A percentile compares a stretch with the other conserved stretches of the same genome.
These are phyloP conservation scores for Arremon brunneinucha DNA, from an alignment of 2,797 vertebrate genomes.

Conservation along the genomic window DNA sequence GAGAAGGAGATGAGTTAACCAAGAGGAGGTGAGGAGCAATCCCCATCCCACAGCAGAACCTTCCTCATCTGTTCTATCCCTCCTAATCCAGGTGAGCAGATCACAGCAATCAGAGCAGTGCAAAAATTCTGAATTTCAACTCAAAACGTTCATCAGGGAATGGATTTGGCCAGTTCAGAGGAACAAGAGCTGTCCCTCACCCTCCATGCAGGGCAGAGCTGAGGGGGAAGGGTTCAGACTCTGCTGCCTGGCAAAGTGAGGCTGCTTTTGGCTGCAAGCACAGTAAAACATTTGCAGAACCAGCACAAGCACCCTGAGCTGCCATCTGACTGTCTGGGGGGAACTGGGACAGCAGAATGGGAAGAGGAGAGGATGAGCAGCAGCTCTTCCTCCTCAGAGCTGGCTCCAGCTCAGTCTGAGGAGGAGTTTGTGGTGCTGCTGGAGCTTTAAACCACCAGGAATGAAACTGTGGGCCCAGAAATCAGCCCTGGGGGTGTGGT, in stretches of 20 bases:
- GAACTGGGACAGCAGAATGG: neutral
- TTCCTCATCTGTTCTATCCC: neutral
- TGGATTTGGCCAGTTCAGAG: neutral
- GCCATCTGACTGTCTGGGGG: neutral
- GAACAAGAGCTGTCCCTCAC: neutral
- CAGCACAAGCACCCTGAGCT: neutral
- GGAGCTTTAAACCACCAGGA: neutral
- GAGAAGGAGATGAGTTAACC: no score
- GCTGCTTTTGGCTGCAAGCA: neutral
- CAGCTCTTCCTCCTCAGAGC: neutral
- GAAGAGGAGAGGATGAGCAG: neutral
- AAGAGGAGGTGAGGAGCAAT: neutral
- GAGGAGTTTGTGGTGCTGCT: neutral
- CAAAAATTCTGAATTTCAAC: neutral
- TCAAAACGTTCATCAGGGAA: neutral
- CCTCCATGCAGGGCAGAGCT: neutral
- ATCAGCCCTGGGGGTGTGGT: rapidly evolving
- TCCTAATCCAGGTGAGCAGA: neutral
- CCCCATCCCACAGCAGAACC: neutral
- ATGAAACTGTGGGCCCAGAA: neutral
- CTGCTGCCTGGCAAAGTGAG: neutral
- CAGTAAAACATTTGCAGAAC: neutral
- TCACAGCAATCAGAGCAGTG: neutral
- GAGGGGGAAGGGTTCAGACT: neutral
- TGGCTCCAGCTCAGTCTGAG: neutral